These are phyloP conservation scores for Operophtera brumata DNA, from an alignment of 2,888 invertebrate species.

Conservation along the genomic window DNA sequence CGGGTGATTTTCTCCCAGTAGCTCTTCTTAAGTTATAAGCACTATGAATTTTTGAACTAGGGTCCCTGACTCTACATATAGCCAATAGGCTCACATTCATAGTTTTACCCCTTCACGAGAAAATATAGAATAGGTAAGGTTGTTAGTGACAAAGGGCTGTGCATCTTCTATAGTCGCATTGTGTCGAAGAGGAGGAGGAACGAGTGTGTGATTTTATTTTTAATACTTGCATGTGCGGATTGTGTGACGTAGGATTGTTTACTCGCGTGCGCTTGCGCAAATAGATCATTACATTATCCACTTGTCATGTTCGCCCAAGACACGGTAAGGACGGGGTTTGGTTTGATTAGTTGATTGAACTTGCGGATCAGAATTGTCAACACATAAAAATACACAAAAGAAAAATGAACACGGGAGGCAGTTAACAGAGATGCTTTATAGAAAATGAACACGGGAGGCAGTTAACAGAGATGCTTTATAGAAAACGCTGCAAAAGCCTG, in stretches of 20 bases:
- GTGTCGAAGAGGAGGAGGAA: neutral
- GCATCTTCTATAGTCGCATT: neutral
- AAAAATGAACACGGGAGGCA: too few relatives aligned
- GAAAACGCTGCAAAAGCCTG: too few relatives aligned
- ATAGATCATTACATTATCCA: conserved; percentile 34
- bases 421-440: too few relatives aligned
- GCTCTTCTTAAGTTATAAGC: neutral
- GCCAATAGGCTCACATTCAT: too few relatives aligned
- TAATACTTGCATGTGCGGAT: conserved; percentile 9
- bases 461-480: too few relatives aligned
- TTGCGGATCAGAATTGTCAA: conserved; percentile 1
- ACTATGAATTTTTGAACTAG: too few relatives aligned
- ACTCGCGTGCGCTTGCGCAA: conserved; percentile 35
- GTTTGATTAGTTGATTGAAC: conserved; percentile 22
- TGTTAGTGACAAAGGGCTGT: neutral
- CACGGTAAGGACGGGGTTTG: conserved; percentile 16
- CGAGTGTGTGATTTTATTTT: conserved; percentile 2
- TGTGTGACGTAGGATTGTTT: conserved; percentile 31
- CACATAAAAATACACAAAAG: neutral
- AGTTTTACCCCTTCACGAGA: too few relatives aligned
- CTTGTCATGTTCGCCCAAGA: conserved; percentile 22
- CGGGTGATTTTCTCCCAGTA: neutral
- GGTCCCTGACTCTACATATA: too few relatives aligned
- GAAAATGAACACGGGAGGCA: too few relatives aligned
- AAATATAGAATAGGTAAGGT: too few relatives aligned